Conservation (phyloP, 2,113 vertebrate species). For the Tiliqua scincoides region DNA sequence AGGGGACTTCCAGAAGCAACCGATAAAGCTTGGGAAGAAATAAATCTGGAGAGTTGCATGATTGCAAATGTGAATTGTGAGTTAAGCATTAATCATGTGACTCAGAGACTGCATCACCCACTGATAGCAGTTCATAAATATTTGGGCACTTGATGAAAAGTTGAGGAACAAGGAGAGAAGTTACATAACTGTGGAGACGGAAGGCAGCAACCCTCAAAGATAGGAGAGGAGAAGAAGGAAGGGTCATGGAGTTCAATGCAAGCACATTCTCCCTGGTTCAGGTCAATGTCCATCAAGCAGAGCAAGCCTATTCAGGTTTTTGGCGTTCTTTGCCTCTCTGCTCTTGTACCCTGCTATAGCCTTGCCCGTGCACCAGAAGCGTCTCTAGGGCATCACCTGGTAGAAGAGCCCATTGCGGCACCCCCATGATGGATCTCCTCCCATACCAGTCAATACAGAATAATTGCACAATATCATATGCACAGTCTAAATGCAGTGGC, state of each 20-base stretch:
- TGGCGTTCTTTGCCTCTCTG: background rate
- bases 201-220: too few species aligned
- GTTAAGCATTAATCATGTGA: background rate
- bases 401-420: too few species aligned
- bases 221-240: too few species aligned
- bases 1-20: background rate
- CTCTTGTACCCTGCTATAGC: too few species aligned
- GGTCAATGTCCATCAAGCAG: background rate
- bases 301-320: too few species aligned
- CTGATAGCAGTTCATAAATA: slow-evolving; percentile 3
- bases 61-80: background rate
- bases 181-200: background rate
- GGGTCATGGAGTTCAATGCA: background rate
- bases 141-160: background rate
- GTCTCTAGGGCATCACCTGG: too few species aligned
- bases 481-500: too few species aligned
- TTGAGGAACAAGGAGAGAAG: background rate
- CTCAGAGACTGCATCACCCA: background rate
- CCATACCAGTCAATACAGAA: too few species aligned
- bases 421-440: too few species aligned
- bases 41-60: too few species aligned
- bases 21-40: background rate
- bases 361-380: too few species aligned
- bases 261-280: background rate
- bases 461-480: too few species aligned